Percentiles rank a stretch among this genome's conserved stretches.
phyloP scores from a whole-genome alignment of 2,888 invertebrate species.

The Hecatera dysodea region DNA sequence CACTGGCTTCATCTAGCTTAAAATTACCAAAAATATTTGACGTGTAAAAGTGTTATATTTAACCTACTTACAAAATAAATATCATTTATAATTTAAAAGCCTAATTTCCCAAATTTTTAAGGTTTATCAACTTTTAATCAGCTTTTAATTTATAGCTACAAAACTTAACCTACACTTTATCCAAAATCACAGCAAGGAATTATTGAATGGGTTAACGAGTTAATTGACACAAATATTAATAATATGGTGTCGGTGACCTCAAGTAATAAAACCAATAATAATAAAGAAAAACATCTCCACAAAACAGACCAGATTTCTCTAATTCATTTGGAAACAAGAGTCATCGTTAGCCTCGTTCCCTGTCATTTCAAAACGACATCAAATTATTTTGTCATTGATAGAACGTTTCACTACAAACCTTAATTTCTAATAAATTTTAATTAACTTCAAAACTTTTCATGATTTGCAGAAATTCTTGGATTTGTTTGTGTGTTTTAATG shows the following conservation, averaged over 20 bases:
- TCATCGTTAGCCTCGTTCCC: constrained; percentile 22
- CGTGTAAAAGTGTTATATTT: too few species aligned
- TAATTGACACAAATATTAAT: not conserved
- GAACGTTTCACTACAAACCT: constrained; percentile 23
- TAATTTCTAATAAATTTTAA: constrained; percentile 45
- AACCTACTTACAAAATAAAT: too few species aligned
- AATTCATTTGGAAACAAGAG: constrained; percentile 24
- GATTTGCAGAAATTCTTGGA: constrained; percentile 13
- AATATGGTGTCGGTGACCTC: not conserved
- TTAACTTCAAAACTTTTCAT: constrained; percentile 41
- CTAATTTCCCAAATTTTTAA: too few species aligned
- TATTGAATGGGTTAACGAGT: not conserved
- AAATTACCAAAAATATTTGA: too few species aligned
- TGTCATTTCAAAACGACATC: constrained; percentile 8
- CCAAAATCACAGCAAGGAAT: not conserved
- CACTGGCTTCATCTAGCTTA: not conserved
- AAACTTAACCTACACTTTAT: not conserved
- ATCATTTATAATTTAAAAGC: too few species aligned
- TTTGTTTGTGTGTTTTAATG: constrained; percentile 24
- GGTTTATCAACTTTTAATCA: not conserved
- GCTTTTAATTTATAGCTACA: not conserved
- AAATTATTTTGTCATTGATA: constrained; percentile 44
- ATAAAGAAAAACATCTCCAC: not conserved
- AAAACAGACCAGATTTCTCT: constrained; percentile 6
- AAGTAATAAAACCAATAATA: not conserved